phyloP scores from a whole-genome alignment of 2,113 vertebrate genomes.

The Arizona elegans region DNA sequence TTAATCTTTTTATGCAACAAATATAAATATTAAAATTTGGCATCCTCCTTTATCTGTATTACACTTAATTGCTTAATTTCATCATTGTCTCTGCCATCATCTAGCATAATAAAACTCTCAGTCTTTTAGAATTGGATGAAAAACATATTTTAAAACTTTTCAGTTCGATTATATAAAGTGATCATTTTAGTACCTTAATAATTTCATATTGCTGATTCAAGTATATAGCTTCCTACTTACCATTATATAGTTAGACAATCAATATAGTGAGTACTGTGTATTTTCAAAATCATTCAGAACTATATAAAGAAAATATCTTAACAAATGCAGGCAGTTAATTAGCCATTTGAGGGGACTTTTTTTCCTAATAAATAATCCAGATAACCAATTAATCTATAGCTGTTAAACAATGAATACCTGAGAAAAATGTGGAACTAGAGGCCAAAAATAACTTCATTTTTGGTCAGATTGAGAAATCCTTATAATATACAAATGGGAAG shows the following conservation, averaged over 20 bases:
- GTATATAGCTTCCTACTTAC: neutral
- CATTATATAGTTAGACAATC: neutral
- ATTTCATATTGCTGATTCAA: neutral
- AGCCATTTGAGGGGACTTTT: conserved; percentile 2
- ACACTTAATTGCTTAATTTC: neutral
- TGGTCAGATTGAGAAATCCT: neutral
- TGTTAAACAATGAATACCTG: neutral
- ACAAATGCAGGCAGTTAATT: neutral
- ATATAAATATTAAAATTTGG: neutral
- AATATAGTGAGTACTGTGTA: neutral
- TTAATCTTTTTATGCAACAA: neutral
- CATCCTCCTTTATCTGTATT: neutral
- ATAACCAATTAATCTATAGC: conserved; percentile 5
- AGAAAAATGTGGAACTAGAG: conserved; percentile 1
- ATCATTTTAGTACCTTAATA: neutral
- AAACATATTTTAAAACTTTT: neutral
- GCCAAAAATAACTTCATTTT: conserved; percentile 13
- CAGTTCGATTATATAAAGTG: neutral
- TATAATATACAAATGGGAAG: neutral
- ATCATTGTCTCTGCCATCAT: neutral
- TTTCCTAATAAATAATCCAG: conserved; percentile 5
- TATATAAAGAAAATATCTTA: neutral
- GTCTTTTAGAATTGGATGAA: neutral
- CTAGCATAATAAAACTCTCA: neutral
- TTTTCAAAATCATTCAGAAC: conserved; percentile 1